These are phyloP conservation scores for Kobus ellipsiprymnus DNA, from an alignment of 2,113 vertebrate genomes.

Conservation along the genomic window DNA sequence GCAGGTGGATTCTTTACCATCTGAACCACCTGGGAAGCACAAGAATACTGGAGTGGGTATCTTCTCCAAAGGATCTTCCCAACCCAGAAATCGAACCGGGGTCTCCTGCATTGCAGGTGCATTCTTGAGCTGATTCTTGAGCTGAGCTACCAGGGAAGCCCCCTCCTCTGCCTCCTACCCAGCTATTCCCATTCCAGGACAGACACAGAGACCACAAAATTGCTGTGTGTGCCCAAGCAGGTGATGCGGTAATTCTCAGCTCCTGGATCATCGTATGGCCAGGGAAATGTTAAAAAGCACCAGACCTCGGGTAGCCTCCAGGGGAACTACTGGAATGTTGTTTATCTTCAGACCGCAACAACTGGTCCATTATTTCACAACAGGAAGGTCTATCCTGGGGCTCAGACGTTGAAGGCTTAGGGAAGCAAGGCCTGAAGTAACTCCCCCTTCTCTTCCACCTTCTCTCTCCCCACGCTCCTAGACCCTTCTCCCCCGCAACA, in stretches of 20 bases:
- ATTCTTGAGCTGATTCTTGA: neutral
- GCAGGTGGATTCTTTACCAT: neutral
- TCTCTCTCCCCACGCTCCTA: neutral
- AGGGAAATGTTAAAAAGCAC: conserved; percentile 56
- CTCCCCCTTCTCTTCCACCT: conserved; percentile 25
- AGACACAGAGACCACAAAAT: conserved; percentile 1
- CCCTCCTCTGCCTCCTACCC: neutral
- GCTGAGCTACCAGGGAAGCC: neutral
- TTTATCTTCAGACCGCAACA: conserved; percentile 71
- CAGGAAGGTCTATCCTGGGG: conserved; percentile 66
- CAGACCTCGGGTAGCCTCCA: conserved; percentile 17
- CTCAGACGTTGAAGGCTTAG: conserved; percentile 62
- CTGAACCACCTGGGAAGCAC: neutral
- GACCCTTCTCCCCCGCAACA: neutral
- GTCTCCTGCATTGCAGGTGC: neutral
- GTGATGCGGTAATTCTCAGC: neutral
- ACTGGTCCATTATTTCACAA: conserved; percentile 77
- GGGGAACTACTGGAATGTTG: conserved; percentile 67
- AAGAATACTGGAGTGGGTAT: neutral
- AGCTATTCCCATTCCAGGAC: neutral
- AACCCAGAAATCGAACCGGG: neutral
- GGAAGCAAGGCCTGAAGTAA: conserved; percentile 78
- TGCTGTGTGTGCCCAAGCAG: neutral
- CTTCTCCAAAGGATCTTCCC: neutral
- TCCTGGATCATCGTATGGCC: neutral